A percentile compares a stretch with the other conserved stretches of the same genome.
These are phyloP conservation scores for Microctonus aethiopoides DNA, from an alignment of 2,888 invertebrate species.

Conservation along the genomic window DNA sequence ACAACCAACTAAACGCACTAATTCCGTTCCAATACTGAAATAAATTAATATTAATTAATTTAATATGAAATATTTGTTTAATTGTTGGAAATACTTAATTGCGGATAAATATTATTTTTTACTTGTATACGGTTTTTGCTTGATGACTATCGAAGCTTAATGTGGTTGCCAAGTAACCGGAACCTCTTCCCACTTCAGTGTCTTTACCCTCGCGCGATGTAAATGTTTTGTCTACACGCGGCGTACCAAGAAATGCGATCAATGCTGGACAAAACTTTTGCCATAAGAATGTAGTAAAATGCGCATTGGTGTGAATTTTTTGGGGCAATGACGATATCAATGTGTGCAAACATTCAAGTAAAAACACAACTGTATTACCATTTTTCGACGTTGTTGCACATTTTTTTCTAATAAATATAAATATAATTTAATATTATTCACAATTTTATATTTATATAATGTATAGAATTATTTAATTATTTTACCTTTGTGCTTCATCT, in stretches of 20 bases:
- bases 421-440: conserved; percentile 3
- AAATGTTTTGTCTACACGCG: conserved; percentile 84
- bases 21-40: conserved; percentile 86
- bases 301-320: conserved; percentile 84
- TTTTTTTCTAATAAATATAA: conserved; percentile 65
- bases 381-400: conserved; percentile 65
- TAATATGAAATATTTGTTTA: no score
- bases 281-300: conserved; percentile 91
- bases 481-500: conserved; percentile 82
- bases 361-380: conserved; percentile 78
- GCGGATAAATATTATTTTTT: conserved; percentile 37
- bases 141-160: conserved; percentile 85
- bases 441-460: neutral
- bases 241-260: conserved; percentile 88
- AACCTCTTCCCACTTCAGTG: conserved; percentile 73
- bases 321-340: conserved; percentile 85
- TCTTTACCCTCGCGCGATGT: conserved; percentile 73
- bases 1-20: conserved; percentile 88
- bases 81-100: no score
- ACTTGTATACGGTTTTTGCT: conserved; percentile 91
- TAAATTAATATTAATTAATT: neutral
- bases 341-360: conserved; percentile 88
- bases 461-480: conserved; percentile 36
- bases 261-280: conserved; percentile 92
- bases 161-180: conserved; percentile 77